Evolutionary conservation across 2,888 invertebrate species (phyloP).

Genomic region (Mellilla xanthometata): DNA sequence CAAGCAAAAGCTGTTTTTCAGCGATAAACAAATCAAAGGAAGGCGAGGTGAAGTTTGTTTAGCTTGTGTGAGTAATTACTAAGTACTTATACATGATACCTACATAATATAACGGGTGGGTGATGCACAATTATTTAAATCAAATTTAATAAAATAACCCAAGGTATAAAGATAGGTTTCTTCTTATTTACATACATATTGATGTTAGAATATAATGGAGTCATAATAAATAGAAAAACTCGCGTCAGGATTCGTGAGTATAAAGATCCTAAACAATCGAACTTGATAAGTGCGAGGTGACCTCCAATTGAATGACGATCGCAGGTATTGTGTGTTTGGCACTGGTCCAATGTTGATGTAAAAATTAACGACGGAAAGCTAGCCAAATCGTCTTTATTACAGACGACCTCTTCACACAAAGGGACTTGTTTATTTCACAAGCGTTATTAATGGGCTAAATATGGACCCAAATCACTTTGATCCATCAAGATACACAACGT

Average conservation of each 20-base stretch:
- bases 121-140: no score
- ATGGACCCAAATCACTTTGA: background rate
- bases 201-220: no score
- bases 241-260: no score
- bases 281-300: constrained; percentile 26
- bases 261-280: constrained; percentile 27
- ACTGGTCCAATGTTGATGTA: constrained; percentile 54
- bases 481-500: background rate
- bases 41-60: constrained; percentile 18
- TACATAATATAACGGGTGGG: no score
- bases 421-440: constrained; percentile 11
- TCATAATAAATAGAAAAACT: no score
- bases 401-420: constrained; percentile 27
- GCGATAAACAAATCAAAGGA: constrained; percentile 17
- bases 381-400: constrained; percentile 41
- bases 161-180: no score
- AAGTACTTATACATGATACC: no score
- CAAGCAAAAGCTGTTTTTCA: constrained; percentile 13
- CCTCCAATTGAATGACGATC: constrained; percentile 58
- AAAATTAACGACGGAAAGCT: constrained; percentile 44
- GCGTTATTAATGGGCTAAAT: constrained; percentile 1
- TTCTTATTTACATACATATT: no score
- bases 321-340: constrained; percentile 63
- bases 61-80: no score
- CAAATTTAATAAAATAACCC: no score